phyloP scores from a whole-genome alignment of 2,113 vertebrate species.

The Camelus bactrianus region DNA sequence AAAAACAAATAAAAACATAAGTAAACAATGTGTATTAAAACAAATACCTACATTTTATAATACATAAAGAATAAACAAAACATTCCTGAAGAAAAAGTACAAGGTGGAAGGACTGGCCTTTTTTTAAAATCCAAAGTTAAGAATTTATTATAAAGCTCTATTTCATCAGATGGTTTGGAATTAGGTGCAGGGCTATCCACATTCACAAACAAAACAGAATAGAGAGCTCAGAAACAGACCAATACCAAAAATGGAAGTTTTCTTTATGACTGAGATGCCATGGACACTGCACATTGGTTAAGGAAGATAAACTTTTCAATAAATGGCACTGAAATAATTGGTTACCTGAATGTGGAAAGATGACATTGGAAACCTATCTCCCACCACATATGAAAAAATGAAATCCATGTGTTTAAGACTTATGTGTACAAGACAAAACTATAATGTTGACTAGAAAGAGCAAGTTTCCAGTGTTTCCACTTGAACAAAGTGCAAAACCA shows the following conservation, averaged over 20 bases:
- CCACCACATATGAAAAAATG: not conserved
- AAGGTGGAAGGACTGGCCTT: not conserved
- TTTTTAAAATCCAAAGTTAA: not conserved
- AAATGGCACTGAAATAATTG: not conserved
- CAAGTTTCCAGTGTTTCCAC: slow-evolving; percentile 10
- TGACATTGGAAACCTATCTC: slow-evolving; percentile 2
- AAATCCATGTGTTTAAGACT: not conserved
- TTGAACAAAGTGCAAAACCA: slow-evolving; percentile 14
- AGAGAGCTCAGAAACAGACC: not conserved
- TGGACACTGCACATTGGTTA: not conserved
- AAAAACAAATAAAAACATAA: too few relatives aligned
- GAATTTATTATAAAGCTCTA: slow-evolving; percentile 1
- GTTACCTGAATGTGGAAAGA: not conserved
- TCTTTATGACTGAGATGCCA: not conserved
- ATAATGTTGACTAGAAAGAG: not conserved
- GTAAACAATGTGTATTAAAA: too few relatives aligned
- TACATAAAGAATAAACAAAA: not conserved
- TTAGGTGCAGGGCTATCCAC: not conserved
- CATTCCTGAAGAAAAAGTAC: not conserved
- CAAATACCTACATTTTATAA: too few relatives aligned
- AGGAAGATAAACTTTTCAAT: slow-evolving; percentile 22
- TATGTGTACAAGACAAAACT: not conserved
- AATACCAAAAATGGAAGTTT: slow-evolving; percentile 32
- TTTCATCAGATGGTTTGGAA: slow-evolving; percentile 15
- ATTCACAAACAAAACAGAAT: not conserved